phyloP scores from a whole-genome alignment of 2,797 vertebrate species.

The Xyrichtys novacula region DNA sequence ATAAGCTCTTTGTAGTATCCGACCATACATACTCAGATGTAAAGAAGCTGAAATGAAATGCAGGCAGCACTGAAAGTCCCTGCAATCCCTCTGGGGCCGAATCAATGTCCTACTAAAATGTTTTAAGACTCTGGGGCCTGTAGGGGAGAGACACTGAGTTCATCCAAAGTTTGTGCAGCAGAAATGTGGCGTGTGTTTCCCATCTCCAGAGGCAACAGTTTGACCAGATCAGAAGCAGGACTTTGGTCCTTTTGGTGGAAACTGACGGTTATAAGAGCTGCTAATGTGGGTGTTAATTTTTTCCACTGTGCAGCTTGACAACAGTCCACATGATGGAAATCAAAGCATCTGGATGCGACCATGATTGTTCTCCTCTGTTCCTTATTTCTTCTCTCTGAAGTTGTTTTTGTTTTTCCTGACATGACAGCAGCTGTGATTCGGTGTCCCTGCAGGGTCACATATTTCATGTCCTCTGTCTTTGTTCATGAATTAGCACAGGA shows the following conservation, averaged over 20 bases:
- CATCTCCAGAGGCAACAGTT: too few relatives aligned
- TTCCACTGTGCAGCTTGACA: constrained; percentile 6
- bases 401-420: constrained; percentile 34
- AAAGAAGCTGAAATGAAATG: too few relatives aligned
- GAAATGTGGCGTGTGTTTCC: too few relatives aligned
- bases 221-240: not conserved
- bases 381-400: not conserved
- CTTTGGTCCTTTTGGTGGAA: constrained; percentile 31
- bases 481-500: constrained; percentile 20
- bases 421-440: not conserved
- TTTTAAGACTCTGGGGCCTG: too few relatives aligned
- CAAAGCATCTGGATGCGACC: not conserved
- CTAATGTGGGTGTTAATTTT: not conserved
- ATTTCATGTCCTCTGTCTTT: not conserved
- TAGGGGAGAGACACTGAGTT: too few relatives aligned
- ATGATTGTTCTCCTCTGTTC: constrained; percentile 8
- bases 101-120: too few relatives aligned
- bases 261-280: constrained; percentile 18
- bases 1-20: too few relatives aligned
- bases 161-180: too few relatives aligned
- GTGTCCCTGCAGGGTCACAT: constrained; percentile 2
- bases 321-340: not conserved
- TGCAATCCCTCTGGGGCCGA: too few relatives aligned
- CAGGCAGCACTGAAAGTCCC: too few relatives aligned
- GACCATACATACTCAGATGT: too few relatives aligned